phyloP scores from a whole-genome alignment of 2,797 vertebrate species.

The Psittacula derbiana region DNA sequence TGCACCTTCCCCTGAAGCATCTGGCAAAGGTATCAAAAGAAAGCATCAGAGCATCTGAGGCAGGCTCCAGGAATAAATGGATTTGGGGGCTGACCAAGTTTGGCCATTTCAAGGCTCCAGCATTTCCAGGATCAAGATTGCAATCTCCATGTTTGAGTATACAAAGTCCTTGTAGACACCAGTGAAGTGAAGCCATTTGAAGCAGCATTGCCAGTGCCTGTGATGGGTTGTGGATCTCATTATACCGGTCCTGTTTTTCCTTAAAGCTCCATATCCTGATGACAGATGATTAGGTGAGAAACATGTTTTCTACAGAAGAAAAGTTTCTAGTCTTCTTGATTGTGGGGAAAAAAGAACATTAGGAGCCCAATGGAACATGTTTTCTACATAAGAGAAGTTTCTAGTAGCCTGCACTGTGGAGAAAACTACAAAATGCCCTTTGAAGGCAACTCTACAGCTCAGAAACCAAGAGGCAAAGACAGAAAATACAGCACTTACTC shows the following conservation, averaged over 20 bases:
- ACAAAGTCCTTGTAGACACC: background rate
- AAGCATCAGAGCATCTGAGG: background rate
- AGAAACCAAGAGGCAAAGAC: background rate
- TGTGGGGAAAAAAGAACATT: background rate
- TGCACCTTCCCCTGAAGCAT: conserved; percentile 26
- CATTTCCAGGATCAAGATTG: background rate
- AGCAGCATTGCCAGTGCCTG: background rate
- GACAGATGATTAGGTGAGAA: conserved; percentile 33
- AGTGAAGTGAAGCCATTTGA: background rate
- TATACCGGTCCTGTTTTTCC: background rate
- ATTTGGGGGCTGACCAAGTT: background rate
- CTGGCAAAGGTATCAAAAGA: conserved; percentile 33
- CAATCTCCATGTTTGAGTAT: background rate
- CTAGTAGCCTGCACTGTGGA: background rate
- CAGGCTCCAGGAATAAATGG: background rate
- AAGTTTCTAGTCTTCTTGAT: background rate
- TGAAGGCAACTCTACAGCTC: background rate
- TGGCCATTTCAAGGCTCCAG: background rate
- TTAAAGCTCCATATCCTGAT: conserved; percentile 8
- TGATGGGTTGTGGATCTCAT: background rate
- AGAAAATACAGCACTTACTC: background rate
- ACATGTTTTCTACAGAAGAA: background rate
- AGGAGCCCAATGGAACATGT: background rate
- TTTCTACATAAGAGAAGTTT: background rate
- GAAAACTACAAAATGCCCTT: background rate